Evolutionary conservation across 2,888 invertebrate species (phyloP), one percentile per base, ranked within the genome.

Genomic region (Lepidocyrtoides sp.): DNA sequence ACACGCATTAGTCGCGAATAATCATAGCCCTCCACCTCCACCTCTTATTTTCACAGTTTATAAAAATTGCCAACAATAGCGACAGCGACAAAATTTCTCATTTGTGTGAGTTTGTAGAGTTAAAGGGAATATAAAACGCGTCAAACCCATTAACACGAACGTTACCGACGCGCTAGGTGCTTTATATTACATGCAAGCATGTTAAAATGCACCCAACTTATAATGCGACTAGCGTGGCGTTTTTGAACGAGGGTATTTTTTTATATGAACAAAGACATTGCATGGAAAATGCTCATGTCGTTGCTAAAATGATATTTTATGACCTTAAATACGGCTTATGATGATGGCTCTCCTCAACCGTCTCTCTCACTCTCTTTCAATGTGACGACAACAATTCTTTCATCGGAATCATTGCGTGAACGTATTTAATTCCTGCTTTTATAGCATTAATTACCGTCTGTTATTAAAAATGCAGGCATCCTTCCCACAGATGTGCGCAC

Each of bases 251-350:
- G 66, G 32, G 48, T 12, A 48, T 57, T 23, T 60, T 44, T 83
- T 77, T 72, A 44, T 17, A n/a, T n/a, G 12, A 75, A 48, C 72
- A 91, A 89, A 85, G 90, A 72, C 87, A 82, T 91, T 51, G 91
- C 91, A 91, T 91, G 91, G 91, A 91, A 91, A 91, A 91, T 91
- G 91, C 91, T 91, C 91, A 91, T 91, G 91, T 91, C 36, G 77
- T 77, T 63, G 75, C 87, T 87, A 72, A 87, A 91, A 83, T 83
- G 72, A 87, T 54, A 91, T 91, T 87, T 91, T 83, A 91, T 91
- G 91, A 91, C 91, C 84, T 90, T 90, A 84, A 63, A 57, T 87
- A 29, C 14, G 41, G 51, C 44, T 77, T 51, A 29, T 77, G 48
- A 75, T 75, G 36, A 66, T 69, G 17, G 69, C 7, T 44, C 75